Evolutionary conservation across 2,113 vertebrate species (phyloP).

Genomic region (Myotis lucifugus): DNA sequence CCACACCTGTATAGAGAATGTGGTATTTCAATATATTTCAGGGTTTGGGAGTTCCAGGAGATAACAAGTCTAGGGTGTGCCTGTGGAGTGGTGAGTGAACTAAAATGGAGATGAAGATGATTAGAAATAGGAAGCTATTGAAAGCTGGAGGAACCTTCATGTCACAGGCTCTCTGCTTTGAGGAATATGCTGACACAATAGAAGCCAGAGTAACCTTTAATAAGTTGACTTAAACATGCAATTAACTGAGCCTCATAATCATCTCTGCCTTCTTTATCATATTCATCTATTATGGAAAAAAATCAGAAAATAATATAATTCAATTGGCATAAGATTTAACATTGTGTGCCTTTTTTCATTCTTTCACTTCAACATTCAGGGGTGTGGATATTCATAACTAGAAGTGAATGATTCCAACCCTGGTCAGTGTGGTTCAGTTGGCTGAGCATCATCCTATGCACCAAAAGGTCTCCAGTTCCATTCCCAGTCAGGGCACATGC

Average conservation of each 20-base stretch:
- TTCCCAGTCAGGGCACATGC: too few relatives aligned
- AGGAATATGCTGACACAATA: not conserved
- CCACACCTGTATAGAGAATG: not conserved
- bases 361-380: not conserved
- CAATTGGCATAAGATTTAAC: not conserved
- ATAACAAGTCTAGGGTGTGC: not conserved
- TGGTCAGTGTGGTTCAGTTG: too few relatives aligned
- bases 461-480: too few relatives aligned
- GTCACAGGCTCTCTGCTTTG: not conserved
- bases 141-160: not conserved
- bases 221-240: not conserved
- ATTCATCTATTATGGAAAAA: not conserved
- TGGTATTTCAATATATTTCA: constrained; percentile 19
- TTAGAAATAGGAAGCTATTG: not conserved
- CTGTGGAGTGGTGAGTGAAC: not conserved
- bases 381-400: not conserved
- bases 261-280: not conserved
- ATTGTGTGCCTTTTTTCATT: not conserved
- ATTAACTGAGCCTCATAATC: not conserved
- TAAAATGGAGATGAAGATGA: not conserved
- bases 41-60: not conserved
- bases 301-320: not conserved
- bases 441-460: too few relatives aligned
- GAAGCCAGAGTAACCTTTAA: not conserved
- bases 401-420: not conserved